Base-by-base conservation (phyloP, 2,797 vertebrate genomes). In the Crocodylus rhombifer region DNA sequence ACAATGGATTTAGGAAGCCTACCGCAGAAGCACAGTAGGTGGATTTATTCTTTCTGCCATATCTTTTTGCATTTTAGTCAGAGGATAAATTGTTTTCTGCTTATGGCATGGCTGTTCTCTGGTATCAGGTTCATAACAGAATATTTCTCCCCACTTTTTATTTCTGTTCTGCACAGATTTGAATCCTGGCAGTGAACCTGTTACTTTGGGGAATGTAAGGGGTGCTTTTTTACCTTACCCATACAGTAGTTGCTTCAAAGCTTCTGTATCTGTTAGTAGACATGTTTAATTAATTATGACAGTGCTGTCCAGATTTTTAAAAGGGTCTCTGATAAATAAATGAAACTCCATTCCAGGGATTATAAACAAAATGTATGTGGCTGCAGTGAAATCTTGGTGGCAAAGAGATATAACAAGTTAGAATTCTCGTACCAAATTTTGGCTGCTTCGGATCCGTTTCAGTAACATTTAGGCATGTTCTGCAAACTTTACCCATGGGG, bases 11-110 rank as follows among this genome's bases (percentile, higher is more conserved):
- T 98, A 95, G 98, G 98, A 98, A 97, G 97, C 93, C 97, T 96
- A 91, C 97, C 98, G 73, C 97, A 97, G 96, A 98, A 98, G 95
- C 97, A 98, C 98, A 99, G 98, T 99, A 99, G 97, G 98, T 98
- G 96, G 92, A 94, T 94, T 97, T 97, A 91, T 95, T 96, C 93
- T 96, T 91, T 95, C 89, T 95, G 77, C 80, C 7, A 4, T 92
- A 57, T 94, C 69, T 42, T 77, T 60, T 84, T 36, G 75, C 74
- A 77, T 94, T 94, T 60, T 88, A 82, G 73, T 81, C 90, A 26
- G 77, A 88, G 87, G 81, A 75, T 92, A 42, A 86, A 95, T 85
- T 81, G 60, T 76, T 82, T 90, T 2, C 0, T 92, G 86, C 82
- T 91, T 85, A 15, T 30, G 71, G 84, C 88, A 88, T 63, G 33